Evolutionary conservation across 2,888 invertebrate species (phyloP).

Genomic region (Platycnemis pennipes): DNA sequence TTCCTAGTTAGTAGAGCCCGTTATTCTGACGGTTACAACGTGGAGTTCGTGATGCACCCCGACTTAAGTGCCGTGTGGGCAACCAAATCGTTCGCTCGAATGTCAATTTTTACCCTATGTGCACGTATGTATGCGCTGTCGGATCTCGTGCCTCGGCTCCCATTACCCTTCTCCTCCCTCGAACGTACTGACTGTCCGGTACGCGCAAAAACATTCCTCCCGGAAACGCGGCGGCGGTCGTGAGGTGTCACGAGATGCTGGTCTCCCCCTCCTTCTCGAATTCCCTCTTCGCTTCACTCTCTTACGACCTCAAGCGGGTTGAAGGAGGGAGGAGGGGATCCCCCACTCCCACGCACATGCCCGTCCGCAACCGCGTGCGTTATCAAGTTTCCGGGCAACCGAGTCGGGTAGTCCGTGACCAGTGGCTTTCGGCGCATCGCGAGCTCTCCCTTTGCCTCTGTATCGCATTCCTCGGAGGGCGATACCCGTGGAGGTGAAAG

Average conservation of each 20-base stretch:
- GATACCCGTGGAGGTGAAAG: slow-evolving; percentile 1
- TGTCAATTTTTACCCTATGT: no score
- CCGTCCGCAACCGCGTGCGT: slow-evolving; percentile 3
- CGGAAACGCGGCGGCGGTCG: background rate
- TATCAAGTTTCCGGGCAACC: slow-evolving; percentile 15
- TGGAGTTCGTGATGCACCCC: no score
- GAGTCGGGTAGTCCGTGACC: background rate
- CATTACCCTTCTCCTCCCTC: no score
- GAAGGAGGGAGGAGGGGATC: background rate
- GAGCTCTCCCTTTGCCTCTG: background rate
- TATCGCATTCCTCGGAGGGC: slow-evolving; percentile 41
- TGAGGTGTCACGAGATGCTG: background rate
- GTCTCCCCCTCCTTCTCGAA: background rate
- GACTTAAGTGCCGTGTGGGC: no score
- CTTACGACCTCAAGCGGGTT: background rate
- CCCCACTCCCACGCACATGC: background rate
- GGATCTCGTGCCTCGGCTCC: no score
- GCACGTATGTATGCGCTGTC: no score
- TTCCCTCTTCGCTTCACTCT: background rate
- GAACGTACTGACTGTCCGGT: no score
- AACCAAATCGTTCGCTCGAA: no score
- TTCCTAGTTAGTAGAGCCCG: no score
- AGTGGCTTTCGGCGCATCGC: background rate
- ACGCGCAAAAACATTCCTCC: background rate
- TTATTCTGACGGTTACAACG: no score